Evolutionary conservation across 2,113 vertebrate species (phyloP), one percentile per base, ranked within the genome.

Genomic region (Apodemus sylvaticus): DNA sequence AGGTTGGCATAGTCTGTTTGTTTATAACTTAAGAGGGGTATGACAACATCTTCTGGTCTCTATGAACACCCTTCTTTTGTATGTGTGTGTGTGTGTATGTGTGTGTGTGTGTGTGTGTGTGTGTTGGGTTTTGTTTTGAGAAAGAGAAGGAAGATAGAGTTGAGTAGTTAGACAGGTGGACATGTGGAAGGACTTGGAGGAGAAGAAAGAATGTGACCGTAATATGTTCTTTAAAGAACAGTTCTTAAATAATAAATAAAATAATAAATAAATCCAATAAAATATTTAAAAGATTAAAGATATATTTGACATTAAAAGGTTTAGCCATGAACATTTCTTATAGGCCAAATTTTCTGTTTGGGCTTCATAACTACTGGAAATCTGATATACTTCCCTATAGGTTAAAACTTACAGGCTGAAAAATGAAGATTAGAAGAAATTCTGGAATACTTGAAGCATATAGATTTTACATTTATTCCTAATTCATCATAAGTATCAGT

Each of bases 1-100:
- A 24, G 74, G n/a, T 62, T 96, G 83, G 89, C 48, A 70, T 7
- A 86, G 36, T 42, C n/a, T 89, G 7, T 91, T 83, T 94, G 60
- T 58, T 48, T 92, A 34, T 96, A 60, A 95, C 86, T 70, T 77
- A 17, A 79, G 19, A 39, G 45, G 58, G 24, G 29, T 19, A 29
- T 81, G 51, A 3, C 8, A 24, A n/a, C 10, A 17, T 55, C 51
- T 81, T 55, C 51, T 55, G 51, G 78, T 17, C 34, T 81, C 51
- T 13, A 19, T 77, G 42, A 29, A 36, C 5, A 70, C 31, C 10
- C 60, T 62, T 24, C 20, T 22, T 66, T 22, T 13, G 26, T 74
- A 24, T 74, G 0, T 48, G 3, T 31, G 14, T 3, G 0, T 74
- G 14, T 48, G 2, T 31, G 31, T 78, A 8, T 48, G 6, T 34